Evolutionary conservation across 2,113 vertebrate species (phyloP), one percentile per base, ranked within the genome.

Genomic region (Cynocephalus volans): DNA sequence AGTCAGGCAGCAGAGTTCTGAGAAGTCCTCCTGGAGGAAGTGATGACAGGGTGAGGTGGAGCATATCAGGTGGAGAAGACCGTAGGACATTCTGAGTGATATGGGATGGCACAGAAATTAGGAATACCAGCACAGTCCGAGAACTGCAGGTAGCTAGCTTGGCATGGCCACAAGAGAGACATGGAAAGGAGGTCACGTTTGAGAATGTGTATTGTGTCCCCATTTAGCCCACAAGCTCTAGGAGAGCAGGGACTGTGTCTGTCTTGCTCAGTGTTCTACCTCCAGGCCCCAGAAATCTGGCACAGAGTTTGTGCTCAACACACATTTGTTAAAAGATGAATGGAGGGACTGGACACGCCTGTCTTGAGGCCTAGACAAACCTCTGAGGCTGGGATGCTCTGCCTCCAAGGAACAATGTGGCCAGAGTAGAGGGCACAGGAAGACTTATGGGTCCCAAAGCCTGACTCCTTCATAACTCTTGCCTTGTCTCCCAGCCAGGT

Each of bases 401-500:
- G 23, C 52, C 41, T 60, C 41, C 45, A 60, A 52, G 50, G 24
- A 45, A 56, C 5, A 1, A 17, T 7, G 76, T 45, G 54, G 23
- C 26, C 36, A 45, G n/a, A 60, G 67, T 36, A n/a, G 62, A 56
- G 48, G 33, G 41, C 11, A 28, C 14, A 24, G 33, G 17, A 18
- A 33, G 23, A 56, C 6, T 1, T 0, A 0, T 41, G 1, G 12
- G 41, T 58, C n/a, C n/a, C 89, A 60, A 31, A 96, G 12, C 24
- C 76, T 50, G 36, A 87, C 70, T 72, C 6, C 58, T 80, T 18
- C 26, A 3, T 95, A 70, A 87, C 36, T 14, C 65, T 7, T 41
- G 26, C 73, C n/a, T 93, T 1, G 33, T 93, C 72, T 90, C 79
- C 95, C 97, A 99, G 99, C 94, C 3, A 98, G 86, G 60, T 99